A percentile compares a stretch with the other conserved stretches of the same genome.
These are phyloP conservation scores for Orchestes rusci DNA, from an alignment of 2,888 invertebrate species.

Conservation along the genomic window DNA sequence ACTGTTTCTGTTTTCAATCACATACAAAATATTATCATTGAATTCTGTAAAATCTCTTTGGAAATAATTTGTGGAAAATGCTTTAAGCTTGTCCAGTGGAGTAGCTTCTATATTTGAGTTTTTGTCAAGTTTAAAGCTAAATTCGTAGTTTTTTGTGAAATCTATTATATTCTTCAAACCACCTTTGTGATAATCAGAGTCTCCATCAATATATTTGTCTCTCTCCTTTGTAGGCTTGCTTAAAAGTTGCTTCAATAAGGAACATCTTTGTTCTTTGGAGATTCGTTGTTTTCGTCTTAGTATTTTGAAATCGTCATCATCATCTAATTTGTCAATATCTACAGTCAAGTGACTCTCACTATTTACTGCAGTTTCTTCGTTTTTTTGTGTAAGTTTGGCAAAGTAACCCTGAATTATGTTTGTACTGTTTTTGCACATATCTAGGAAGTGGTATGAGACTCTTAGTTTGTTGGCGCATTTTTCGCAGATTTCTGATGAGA, in stretches of 20 bases:
- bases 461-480: constrained; percentile 40
- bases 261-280: constrained; percentile 41
- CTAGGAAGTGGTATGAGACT: constrained; percentile 40
- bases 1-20: constrained; percentile 33
- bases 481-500: constrained; percentile 39
- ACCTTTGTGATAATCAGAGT: constrained; percentile 26
- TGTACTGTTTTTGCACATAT: constrained; percentile 41
- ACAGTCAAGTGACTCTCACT: constrained; percentile 38
- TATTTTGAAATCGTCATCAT: constrained; percentile 4
- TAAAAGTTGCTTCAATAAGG: constrained; percentile 37
- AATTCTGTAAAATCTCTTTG: constrained; percentile 39
- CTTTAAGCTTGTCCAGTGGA: constrained; percentile 37
- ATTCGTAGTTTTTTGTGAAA: constrained; percentile 41
- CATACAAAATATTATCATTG: constrained; percentile 37
- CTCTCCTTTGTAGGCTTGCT: constrained; percentile 27
- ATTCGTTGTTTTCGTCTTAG: constrained; percentile 31
- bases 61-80: constrained; percentile 40
- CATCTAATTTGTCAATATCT: constrained; percentile 31
- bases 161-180: constrained; percentile 38
- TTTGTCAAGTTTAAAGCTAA: constrained; percentile 35
- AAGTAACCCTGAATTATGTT: constrained; percentile 38
- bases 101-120: constrained; percentile 35
- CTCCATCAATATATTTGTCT: constrained; percentile 20
- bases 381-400: constrained; percentile 30
- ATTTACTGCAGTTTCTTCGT: constrained; percentile 26